phyloP scores from a whole-genome alignment of 2,888 invertebrate genomes.

The Lepidocyrtinus sp. region DNA sequence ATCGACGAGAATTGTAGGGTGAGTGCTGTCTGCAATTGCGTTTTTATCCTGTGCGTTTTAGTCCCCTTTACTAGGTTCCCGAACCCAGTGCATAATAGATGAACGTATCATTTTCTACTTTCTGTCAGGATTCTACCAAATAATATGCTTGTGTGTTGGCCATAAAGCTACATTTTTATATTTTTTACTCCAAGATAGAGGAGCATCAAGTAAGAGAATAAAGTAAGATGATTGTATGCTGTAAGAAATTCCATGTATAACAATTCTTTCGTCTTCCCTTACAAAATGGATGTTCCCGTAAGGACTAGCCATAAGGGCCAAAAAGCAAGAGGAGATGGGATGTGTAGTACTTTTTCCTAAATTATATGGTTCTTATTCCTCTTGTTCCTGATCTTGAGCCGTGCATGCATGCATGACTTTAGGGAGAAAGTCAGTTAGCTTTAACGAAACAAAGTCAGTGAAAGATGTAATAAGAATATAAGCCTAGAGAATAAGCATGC shows the following conservation, averaged over 20 bases:
- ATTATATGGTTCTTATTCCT: conserved; percentile 52
- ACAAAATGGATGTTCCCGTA: conserved; percentile 46
- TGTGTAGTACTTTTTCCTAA: conserved; percentile 33
- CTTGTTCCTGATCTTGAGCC: conserved; percentile 60
- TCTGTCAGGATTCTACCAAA: conserved; percentile 23
- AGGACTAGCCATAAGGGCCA: conserved; percentile 32
- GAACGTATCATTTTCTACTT: conserved; percentile 44
- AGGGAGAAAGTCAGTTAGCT: conserved; percentile 53
- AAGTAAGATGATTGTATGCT: conserved; percentile 10
- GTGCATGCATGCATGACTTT: conserved; percentile 58
- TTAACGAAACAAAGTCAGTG: conserved; percentile 12
- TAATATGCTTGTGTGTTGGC: conserved; percentile 19
- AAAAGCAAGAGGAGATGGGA: background rate
- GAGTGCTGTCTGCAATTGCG: conserved; percentile 1
- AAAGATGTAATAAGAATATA: conserved; percentile 16
- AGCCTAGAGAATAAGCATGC: conserved; percentile 7
- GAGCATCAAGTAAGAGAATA: background rate
- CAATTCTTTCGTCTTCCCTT: background rate
- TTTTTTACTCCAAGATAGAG: background rate
- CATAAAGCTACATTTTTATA: background rate
- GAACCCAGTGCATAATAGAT: conserved; percentile 63
- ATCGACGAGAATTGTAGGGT: too few relatives aligned
- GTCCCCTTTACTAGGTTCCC: conserved; percentile 13
- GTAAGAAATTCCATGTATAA: background rate
- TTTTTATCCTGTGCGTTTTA: background rate